A percentile compares a stretch with the other conserved stretches of the same genome.
phyloP scores from a whole-genome alignment of 2,888 invertebrate genomes.

The Drosophila paramelanica region DNA sequence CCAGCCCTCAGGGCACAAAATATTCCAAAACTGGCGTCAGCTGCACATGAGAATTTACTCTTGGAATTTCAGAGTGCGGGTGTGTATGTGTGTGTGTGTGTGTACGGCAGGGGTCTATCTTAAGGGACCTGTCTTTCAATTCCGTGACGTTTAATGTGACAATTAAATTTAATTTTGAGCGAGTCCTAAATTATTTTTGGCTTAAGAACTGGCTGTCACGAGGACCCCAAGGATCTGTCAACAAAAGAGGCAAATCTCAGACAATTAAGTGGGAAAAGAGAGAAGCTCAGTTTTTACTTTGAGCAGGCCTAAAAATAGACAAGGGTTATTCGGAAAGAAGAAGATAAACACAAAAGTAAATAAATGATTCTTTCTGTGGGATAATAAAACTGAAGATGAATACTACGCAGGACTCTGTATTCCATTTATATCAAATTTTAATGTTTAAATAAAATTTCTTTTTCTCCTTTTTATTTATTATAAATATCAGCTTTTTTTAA shows the following conservation, averaged over 20 bases:
- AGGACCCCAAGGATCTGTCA: constrained; percentile 46
- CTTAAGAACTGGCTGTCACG: constrained; percentile 15
- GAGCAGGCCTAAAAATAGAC: not conserved
- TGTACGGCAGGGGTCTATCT: constrained; percentile 32
- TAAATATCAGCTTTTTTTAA: not conserved
- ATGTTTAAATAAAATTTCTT: too few species aligned
- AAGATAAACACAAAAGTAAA: not conserved
- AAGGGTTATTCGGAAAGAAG: not conserved
- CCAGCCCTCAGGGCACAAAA: constrained; percentile 35
- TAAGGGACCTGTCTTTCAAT: constrained; percentile 68
- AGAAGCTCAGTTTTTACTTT: not conserved
- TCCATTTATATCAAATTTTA: too few species aligned
- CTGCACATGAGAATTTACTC: constrained; percentile 45
- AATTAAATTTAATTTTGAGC: constrained; percentile 72
- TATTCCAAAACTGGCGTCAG: constrained; percentile 43
- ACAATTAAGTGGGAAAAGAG: constrained; percentile 23
- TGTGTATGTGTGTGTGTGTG: constrained; percentile 1
- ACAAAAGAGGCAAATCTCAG: constrained; percentile 38
- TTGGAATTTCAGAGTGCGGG: constrained; percentile 25
- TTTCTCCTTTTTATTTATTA: not conserved
- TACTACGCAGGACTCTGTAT: not conserved
- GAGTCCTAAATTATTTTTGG: constrained; percentile 51
- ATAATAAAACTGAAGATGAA: not conserved
- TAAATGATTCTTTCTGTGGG: not conserved
- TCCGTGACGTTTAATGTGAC: constrained; percentile 72